Evolutionary conservation across 2,797 vertebrate species (phyloP), one percentile per base, ranked within the genome.

Genomic region (Sebastes goodei): DNA sequence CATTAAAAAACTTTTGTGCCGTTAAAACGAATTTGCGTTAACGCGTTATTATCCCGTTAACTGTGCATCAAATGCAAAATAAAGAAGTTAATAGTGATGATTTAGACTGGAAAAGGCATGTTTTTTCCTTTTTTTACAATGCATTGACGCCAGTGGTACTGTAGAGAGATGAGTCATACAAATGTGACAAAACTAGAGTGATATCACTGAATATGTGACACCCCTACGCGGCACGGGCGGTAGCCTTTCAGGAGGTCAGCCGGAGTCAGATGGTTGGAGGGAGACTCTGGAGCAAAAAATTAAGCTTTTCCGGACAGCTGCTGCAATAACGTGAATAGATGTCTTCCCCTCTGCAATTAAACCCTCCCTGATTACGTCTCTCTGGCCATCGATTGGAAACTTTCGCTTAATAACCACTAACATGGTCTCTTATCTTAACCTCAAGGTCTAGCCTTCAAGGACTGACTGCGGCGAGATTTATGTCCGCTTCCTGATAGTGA

Each of bases 391-490:
- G 94, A 96, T 95, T 93, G 93, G 92, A 95, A 96, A 95, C 92
- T 94, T 95, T 94, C 94, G 95, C 95, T 96, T 96, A 96, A 96
- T 96, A 95, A 96, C 94, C 94, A 86, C 93, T 93, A 95, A 94
- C 92, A 92, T 93, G 91, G 92, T 94, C 93, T 95, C 95, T 95
- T 94, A 95, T 95, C 93, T 94, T 94, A 95, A 95, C 95, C 95
- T 88, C 89, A 71, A 93, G 95, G 94, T 94, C 92, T 74, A 79
- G 90, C 83, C 93, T 90, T 94, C 87, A 82, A 87, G 85, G 84
- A 87, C 64, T 83, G 91, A 82, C 90, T 88, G 83, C 30, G 56
- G 77, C 46, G 71, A 95, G 95, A 96, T 96, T 96, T 94, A 96
- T 95, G 93, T 89, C 55, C 21, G 63, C 74, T 89, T 87, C 86